A percentile compares a stretch with the other conserved stretches of the same genome.
phyloP scores from a whole-genome alignment of 2,888 invertebrate species.

The Palloptera scutellata region DNA sequence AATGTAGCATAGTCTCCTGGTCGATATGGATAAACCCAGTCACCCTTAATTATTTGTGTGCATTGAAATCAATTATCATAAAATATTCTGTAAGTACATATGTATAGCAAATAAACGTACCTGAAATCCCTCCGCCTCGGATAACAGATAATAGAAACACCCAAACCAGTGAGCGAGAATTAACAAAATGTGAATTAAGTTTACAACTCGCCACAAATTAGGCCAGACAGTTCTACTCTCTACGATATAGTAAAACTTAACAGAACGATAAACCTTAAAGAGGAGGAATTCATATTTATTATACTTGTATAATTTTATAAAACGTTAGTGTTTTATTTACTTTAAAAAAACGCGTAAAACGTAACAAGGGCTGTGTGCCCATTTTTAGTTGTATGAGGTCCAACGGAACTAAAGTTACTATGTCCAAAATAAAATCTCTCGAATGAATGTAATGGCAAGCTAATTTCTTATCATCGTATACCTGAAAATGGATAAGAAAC shows the following conservation, averaged over 20 bases:
- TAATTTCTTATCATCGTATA: conserved; percentile 89
- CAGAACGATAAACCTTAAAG: conserved; percentile 83
- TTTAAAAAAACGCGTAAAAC: conserved; percentile 89
- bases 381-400: conserved; percentile 86
- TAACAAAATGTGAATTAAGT: conserved; percentile 92
- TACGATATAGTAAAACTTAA: conserved; percentile 94
- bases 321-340: conserved; percentile 59
- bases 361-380: conserved; percentile 84
- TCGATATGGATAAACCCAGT: conserved; percentile 89
- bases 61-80: no score
- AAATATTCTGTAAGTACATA: no score
- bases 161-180: conserved; percentile 98
- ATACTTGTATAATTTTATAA: neutral
- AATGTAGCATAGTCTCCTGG: conserved; percentile 89
- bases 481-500: conserved; percentile 62
- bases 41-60: conserved; percentile 71
- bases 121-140: conserved; percentile 88
- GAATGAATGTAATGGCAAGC: conserved; percentile 89
- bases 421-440: conserved; percentile 83
- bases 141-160: conserved; percentile 94
- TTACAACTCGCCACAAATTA: conserved; percentile 94
- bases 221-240: conserved; percentile 96
- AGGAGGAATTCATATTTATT: neutral
- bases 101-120: conserved; percentile 60
- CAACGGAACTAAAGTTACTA: conserved; percentile 82